These are phyloP conservation scores for Petaurus breviceps DNA, from an alignment of 2,113 vertebrate genomes.

Conservation along the genomic window DNA sequence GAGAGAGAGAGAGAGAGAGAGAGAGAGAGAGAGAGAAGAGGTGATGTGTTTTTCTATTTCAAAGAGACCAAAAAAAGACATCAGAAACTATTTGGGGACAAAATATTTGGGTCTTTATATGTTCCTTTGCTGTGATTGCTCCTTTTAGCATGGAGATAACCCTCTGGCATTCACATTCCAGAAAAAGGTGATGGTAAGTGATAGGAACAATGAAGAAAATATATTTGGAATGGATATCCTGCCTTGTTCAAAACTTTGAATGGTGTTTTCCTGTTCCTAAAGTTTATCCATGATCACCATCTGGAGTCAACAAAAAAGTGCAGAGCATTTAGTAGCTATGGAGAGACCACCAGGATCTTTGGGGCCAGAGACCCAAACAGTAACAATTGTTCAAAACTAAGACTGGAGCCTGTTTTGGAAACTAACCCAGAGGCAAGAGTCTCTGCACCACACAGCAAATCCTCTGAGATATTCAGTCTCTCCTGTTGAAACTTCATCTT, in stretches of 20 bases:
- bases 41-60: neutral
- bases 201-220: conserved; percentile 51
- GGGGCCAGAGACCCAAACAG: conserved; percentile 31
- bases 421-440: conserved; percentile 42
- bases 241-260: conserved; percentile 49
- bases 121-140: neutral
- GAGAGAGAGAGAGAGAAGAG: no score
- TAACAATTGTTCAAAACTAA: conserved; percentile 37
- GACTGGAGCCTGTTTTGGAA: conserved; percentile 49
- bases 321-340: neutral
- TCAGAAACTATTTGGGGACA: neutral
- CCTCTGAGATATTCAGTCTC: conserved; percentile 58
- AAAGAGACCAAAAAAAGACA: neutral
- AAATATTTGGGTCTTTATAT: neutral
- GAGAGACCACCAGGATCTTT: neutral
- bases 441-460: conserved; percentile 48
- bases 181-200: neutral
- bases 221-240: conserved; percentile 50
- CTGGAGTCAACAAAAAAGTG: conserved; percentile 53
- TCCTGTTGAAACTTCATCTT: conserved; percentile 75
- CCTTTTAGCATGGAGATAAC: neutral
- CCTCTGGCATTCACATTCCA: no score
- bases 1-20: no score
- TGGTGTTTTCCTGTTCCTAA: conserved; percentile 40
- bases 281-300: conserved; percentile 48